These are phyloP conservation scores for Phyllopteryx taeniolatus DNA, from an alignment of 2,113 vertebrate genomes.

Conservation along the genomic window DNA sequence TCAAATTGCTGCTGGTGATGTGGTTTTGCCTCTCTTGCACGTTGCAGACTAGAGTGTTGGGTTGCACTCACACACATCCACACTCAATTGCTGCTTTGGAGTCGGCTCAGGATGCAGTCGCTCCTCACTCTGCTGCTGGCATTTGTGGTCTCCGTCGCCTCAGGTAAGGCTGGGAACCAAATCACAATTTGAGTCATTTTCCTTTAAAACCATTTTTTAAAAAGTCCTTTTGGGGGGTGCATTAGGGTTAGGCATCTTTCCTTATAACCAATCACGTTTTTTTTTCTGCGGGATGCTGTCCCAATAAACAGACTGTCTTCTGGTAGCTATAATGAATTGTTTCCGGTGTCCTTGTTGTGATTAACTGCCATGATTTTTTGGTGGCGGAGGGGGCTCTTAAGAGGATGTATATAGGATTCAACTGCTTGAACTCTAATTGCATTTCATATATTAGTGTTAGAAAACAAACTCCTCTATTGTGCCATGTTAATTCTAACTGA, in stretches of 20 bases:
- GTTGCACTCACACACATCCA: not conserved
- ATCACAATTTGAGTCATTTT: not conserved
- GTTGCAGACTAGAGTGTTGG: constrained; percentile 19
- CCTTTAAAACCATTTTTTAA: not conserved
- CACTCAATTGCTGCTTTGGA: constrained; percentile 27
- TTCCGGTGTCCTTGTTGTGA: not conserved
- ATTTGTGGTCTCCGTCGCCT: constrained; percentile 47
- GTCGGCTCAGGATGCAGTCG: constrained; percentile 62
- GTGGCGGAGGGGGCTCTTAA: too few relatives aligned
- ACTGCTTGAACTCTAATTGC: constrained; percentile 8
- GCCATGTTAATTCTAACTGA: constrained; percentile 10
- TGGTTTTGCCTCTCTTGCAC: constrained; percentile 8
- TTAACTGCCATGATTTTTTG: not conserved
- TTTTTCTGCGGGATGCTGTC: not conserved
- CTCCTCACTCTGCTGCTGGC: constrained; percentile 56
- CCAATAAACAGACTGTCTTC: not conserved
- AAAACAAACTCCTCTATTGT: constrained; percentile 26
- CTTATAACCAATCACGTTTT: not conserved
- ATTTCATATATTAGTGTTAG: constrained; percentile 41
- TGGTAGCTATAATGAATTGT: not conserved
- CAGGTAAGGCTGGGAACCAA: constrained; percentile 57
- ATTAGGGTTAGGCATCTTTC: too few relatives aligned
- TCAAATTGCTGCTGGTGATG: constrained; percentile 27
- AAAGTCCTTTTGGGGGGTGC: too few relatives aligned
- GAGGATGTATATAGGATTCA: constrained; percentile 7